Evolutionary conservation across 2,797 vertebrate genomes (phyloP), one percentile per base, ranked within the genome.

Genomic region (Onychomys arenicola): DNA sequence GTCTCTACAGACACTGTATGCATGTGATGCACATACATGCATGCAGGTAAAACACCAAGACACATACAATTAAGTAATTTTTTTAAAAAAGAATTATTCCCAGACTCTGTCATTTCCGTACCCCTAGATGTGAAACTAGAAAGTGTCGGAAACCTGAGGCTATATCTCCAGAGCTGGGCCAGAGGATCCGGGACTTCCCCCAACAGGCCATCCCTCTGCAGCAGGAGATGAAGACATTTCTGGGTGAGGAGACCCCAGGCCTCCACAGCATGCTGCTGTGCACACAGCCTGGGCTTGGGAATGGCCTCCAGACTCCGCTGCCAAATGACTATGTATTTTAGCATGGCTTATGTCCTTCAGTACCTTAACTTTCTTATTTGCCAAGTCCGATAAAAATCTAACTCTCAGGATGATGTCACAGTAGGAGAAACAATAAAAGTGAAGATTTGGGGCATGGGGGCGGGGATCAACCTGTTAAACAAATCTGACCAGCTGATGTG

Each of bases 81-180:
- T 52, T 52, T 2, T 23, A 9, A 12, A 52, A 21, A n/a, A 32
- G 6, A 43, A 25, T 37, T n/a, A 77, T 67, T 49, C 37, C 84
- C 55, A 91, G 29, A 59, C 40, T 12, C 17, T 19, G 6, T 3
- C 25, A 2, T 61, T 83, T 90, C 82, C 82, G 19, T 94, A 34
- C 27, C 76, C 32, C 61, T 90, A 98, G 98, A 69, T 97, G 96
- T 89, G 97, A 98, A 94, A 86, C 82, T 43, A 97, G 95, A 87
- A 98, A 95, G 89, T 97, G 94, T 49, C 93, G 96, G 89, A 97
- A 97, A 84, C 92, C 97, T 29, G 96, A 95, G 63, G 96, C 96
- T 8, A 93, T 97, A 78, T 96, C 96, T 14, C 93, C 82, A 3
- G 96, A 97, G 29, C 93, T 98, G 90, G 97, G 98, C 32, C 97